Evolutionary conservation across 2,113 vertebrate genomes (phyloP).

Genomic region (Edolisoma coerulescens): DNA sequence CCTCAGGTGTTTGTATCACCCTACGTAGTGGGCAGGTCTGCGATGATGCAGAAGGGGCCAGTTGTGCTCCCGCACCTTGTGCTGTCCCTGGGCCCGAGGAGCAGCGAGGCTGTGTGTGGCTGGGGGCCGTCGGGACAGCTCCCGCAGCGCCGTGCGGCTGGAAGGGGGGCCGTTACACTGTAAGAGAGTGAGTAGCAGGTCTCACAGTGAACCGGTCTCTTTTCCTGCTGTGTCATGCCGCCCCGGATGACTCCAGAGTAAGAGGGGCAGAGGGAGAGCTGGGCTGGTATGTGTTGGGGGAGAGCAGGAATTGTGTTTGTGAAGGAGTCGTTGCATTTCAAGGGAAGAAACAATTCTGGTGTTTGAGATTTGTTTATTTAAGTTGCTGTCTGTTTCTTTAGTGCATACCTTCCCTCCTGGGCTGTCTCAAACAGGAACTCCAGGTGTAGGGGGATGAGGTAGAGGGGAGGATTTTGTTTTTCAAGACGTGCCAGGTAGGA

Average conservation of each 20-base stretch:
- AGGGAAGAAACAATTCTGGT: not conserved
- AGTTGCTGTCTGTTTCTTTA: not conserved
- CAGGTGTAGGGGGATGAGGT: not conserved
- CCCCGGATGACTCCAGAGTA: slow-evolving; percentile 2
- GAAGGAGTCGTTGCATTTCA: not conserved
- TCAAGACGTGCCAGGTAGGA: not conserved
- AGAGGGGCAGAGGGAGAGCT: not conserved
- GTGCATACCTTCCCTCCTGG: not conserved
- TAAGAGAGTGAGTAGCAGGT: slow-evolving; percentile 98
- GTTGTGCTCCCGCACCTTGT: not conserved
- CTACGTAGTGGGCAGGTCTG: accelerated
- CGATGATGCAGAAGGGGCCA: accelerated
- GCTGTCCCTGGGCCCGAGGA: not conserved
- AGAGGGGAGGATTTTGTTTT: not conserved
- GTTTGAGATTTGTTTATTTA: not conserved
- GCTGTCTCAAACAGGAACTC: not conserved
- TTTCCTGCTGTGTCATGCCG: slow-evolving; percentile 82
- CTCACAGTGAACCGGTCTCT: slow-evolving; percentile 99
- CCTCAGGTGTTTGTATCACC: not conserved
- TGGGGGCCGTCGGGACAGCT: not conserved
- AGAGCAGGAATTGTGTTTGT: not conserved
- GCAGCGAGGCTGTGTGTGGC: not conserved
- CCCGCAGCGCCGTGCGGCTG: slow-evolving; percentile 63
- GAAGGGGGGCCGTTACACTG: slow-evolving; percentile 98
- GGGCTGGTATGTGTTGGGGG: not conserved